phyloP scores from a whole-genome alignment of 2,113 vertebrate species.

The Dromiciops gliroides region DNA sequence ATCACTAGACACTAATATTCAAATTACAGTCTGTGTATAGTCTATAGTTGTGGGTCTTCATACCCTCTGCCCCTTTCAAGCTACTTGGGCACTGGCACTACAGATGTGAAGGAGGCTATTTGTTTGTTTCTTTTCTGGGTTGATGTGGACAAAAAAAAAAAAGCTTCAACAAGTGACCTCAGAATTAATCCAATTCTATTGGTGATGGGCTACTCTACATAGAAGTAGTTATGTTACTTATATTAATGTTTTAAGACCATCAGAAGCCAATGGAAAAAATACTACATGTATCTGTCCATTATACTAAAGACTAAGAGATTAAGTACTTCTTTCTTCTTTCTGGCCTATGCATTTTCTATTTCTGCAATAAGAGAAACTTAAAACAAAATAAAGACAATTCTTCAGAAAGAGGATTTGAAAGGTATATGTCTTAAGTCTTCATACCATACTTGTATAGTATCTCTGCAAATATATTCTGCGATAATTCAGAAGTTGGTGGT shows the following conservation, averaged over 20 bases:
- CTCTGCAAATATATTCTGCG: not conserved
- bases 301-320: constrained; percentile 63
- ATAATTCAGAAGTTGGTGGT: not conserved
- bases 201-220: constrained; percentile 53
- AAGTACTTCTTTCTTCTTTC: constrained; percentile 33
- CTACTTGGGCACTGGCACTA: too few relatives aligned
- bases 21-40: too few relatives aligned
- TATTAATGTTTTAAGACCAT: constrained; percentile 64
- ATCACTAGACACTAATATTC: not conserved
- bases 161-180: not conserved
- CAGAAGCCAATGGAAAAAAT: constrained; percentile 8
- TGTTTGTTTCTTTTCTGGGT: constrained; percentile 15
- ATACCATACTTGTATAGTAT: not conserved
- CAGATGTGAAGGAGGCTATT: constrained; percentile 19
- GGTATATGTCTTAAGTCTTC: not conserved
- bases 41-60: not conserved
- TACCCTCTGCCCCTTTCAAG: not conserved
- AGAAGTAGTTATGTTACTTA: constrained; percentile 48
- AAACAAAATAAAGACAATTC: constrained; percentile 53
- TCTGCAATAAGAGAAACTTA: constrained; percentile 53
- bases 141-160: constrained; percentile 11
- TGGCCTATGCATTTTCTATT: constrained; percentile 41
- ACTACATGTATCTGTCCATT: constrained; percentile 60
- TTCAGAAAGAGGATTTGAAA: constrained; percentile 40
- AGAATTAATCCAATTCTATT: constrained; percentile 16